phyloP scores from a whole-genome alignment of 2,888 invertebrate species.

The Apantesis nais region DNA sequence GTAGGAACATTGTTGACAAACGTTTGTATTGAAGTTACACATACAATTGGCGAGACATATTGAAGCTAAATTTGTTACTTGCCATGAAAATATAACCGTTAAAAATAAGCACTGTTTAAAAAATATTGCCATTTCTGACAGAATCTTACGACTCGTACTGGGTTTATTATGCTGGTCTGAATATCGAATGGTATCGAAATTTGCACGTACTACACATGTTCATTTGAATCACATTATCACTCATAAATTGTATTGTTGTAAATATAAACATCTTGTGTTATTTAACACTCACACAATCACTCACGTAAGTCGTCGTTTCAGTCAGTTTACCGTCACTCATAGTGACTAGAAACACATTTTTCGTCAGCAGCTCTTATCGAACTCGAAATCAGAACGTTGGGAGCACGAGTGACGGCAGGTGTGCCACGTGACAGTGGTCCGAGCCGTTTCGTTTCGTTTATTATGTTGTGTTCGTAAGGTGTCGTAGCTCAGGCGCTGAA shows the following conservation, averaged over 20 bases:
- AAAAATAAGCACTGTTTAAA: conserved; percentile 69
- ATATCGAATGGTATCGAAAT: conserved; percentile 67
- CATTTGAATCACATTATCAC: conserved; percentile 63
- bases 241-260: conserved; percentile 56
- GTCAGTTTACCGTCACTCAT: conserved; percentile 63
- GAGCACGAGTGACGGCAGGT: conserved; percentile 6
- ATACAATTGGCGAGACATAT: conserved; percentile 67
- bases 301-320: conserved; percentile 58
- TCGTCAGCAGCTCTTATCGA: conserved; percentile 41
- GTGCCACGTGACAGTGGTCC: conserved; percentile 49
- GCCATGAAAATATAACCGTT: conserved; percentile 70
- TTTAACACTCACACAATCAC: conserved; percentile 67
- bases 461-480: conserved; percentile 45
- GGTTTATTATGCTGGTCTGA: conserved; percentile 70
- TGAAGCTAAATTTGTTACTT: conserved; percentile 66
- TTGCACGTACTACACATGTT: conserved; percentile 62
- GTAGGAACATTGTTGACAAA: conserved; percentile 71
- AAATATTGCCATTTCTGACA: conserved; percentile 72
- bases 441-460: conserved; percentile 37
- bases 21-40: conserved; percentile 60
- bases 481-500: conserved; percentile 50
- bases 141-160: conserved; percentile 39
- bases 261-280: conserved; percentile 70
- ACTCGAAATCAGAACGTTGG: conserved; percentile 23
- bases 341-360: conserved; percentile 30